Base-by-base conservation (phyloP, 2,888 invertebrate genomes). In the Athalia rosae region DNA sequence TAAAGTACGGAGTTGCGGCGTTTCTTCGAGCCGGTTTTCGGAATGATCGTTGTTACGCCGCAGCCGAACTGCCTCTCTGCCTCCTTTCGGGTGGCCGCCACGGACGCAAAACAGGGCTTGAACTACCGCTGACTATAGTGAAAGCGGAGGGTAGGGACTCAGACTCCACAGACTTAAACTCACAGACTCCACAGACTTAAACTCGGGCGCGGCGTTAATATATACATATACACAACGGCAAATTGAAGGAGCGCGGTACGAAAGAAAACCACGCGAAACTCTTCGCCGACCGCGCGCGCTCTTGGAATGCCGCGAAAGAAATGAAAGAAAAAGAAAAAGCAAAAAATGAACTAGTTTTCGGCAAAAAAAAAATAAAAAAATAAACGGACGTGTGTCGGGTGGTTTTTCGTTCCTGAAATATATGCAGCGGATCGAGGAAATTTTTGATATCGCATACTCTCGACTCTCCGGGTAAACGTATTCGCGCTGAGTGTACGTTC, bases 41-140 rank as follows among this genome's bases (percentile, higher is more conserved):
- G 28, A 28, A 28, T 28, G 28, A 28, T 28, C 28, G 28, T 28
- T 28, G 28, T 28, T 28, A 28, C 28, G 28, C 28, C 28, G 28
- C 28, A 28, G 28, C 28, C 28, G 28, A 28, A 28, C 28, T 28
- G 28, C 28, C n/a, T n/a, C n/a, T 28, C 28, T 28, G 28, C 28
- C 28, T 28, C 28, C 28, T 28, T 28, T 28, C 28, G 28, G 61
- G 13, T 61, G 28, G 3, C 15, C 8, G 41, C 4, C 7, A 9
- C 45, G 45, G 56, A 45, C 9, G 71, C 58, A 59, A 48, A 48
- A 74, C 61, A 61, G 48, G 48, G 74, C 74, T 56, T 71, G 58
- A 41, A 58, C 71, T 58, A 71, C 61, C 50, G 48, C 58, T 28
- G 61, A 41, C 61, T 47, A 74, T 62, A 74, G 74, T 74, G 74